phyloP scores from a whole-genome alignment of 2,113 vertebrate species.

The Vireo altiloquus region DNA sequence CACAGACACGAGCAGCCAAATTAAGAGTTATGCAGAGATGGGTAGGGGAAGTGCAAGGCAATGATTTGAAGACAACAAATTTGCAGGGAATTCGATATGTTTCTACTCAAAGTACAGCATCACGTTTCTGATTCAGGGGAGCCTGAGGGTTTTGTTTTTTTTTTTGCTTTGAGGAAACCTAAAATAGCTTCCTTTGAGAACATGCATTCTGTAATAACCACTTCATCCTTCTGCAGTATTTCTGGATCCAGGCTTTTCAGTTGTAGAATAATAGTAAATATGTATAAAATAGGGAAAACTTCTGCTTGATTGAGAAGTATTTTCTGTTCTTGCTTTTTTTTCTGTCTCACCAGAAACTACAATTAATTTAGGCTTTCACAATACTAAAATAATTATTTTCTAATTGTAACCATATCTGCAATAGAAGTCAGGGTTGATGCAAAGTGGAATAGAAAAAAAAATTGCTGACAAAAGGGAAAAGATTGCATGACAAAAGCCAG shows the following conservation, averaged over 20 bases:
- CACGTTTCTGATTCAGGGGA: background rate
- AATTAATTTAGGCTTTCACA: background rate
- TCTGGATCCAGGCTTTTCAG: background rate
- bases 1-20: background rate
- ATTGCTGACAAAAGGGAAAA: background rate
- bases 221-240: background rate
- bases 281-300: background rate
- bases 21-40: background rate
- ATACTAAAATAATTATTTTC: background rate
- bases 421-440: background rate
- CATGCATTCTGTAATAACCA: background rate
- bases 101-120: background rate
- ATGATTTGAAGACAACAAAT: slow-evolving; percentile 1
- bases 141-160: background rate
- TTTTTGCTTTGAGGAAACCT: background rate
- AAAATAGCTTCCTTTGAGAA: slow-evolving; percentile 26
- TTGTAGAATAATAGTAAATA: background rate
- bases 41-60: background rate
- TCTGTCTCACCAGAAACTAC: background rate
- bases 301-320: background rate
- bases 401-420: background rate
- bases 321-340: background rate
- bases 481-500: background rate
- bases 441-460: background rate
- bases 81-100: background rate